Evolutionary conservation across 2,113 vertebrate genomes (phyloP).

Genomic region (Cephalopterus ornatus): DNA sequence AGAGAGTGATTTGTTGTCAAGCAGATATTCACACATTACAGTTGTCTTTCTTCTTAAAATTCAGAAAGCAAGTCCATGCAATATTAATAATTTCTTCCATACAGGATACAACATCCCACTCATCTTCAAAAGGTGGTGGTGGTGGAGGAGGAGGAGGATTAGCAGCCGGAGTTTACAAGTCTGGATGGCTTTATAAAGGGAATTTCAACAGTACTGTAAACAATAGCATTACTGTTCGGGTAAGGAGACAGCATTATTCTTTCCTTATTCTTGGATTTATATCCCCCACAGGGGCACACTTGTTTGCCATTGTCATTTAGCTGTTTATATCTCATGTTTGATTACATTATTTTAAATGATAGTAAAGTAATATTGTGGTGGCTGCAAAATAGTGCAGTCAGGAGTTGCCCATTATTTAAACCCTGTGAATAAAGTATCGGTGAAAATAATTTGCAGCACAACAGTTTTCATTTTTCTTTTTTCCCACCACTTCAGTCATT

Average conservation of each 20-base stretch:
- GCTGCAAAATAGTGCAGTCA: not conserved
- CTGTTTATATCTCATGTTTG: not conserved
- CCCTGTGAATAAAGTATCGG: not conserved
- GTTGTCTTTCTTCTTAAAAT: not conserved
- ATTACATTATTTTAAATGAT: not conserved
- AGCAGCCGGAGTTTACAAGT: constrained; percentile 89
- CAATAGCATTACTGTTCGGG: constrained; percentile 96
- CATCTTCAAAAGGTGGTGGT: constrained; percentile 93
- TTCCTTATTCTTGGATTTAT: not conserved
- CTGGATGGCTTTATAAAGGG: constrained; percentile 98
- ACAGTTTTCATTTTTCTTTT: not conserved
- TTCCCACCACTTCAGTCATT: constrained; percentile 82
- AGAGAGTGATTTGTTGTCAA: not conserved
- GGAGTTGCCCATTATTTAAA: not conserved
- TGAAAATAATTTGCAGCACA: not conserved
- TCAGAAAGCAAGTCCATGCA: not conserved
- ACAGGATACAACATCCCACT: constrained; percentile 95
- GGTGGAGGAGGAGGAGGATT: constrained; percentile 76
- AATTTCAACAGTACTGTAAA: constrained; percentile 99
- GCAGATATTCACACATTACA: not conserved
- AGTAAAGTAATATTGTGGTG: not conserved
- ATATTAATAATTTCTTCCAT: constrained; percentile 35
- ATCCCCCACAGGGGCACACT: not conserved
- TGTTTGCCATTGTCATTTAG: not conserved
- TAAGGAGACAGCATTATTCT: constrained; percentile 68